Percentiles rank a stretch among this genome's conserved stretches.
These are phyloP conservation scores for Gymnopithys bicolor DNA, from an alignment of 2,797 vertebrate species.

Conservation along the genomic window DNA sequence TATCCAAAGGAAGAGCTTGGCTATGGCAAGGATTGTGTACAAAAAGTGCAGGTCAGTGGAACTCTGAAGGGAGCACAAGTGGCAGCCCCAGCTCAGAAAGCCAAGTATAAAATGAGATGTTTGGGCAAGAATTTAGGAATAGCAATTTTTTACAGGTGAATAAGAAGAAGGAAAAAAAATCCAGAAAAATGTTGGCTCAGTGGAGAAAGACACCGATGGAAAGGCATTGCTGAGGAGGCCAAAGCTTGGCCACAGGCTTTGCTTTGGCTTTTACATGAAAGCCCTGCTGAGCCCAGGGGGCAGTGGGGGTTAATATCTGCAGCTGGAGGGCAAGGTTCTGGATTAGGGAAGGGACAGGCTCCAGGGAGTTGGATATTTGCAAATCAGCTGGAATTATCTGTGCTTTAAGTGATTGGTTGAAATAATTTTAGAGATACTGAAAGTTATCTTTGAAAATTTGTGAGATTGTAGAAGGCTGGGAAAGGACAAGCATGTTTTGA, in stretches of 20 bases:
- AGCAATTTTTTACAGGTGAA: background rate
- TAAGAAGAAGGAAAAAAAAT: background rate
- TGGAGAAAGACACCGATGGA: background rate
- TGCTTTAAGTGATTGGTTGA: background rate
- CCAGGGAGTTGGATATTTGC: background rate
- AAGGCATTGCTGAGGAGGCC: background rate
- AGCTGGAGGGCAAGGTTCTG: background rate
- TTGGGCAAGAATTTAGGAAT: background rate
- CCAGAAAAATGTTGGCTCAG: background rate
- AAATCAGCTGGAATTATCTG: background rate
- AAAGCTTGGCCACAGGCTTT: background rate
- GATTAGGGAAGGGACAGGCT: background rate
- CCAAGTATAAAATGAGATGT: background rate
- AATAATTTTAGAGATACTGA: background rate
- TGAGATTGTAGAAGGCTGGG: background rate
- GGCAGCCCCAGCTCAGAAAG: background rate
- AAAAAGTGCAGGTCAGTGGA: background rate
- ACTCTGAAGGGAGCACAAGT: background rate
- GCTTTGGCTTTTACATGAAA: background rate
- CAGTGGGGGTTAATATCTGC: background rate
- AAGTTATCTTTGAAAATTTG: background rate
- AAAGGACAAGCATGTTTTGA: background rate
- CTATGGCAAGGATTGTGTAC: background rate
- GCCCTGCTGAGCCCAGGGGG: background rate
- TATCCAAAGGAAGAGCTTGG: background rate